A percentile compares a stretch with the other conserved stretches of the same genome.
Evolutionary conservation across 2,113 vertebrate species (phyloP).

Genomic region (Myotis brandtii): DNA sequence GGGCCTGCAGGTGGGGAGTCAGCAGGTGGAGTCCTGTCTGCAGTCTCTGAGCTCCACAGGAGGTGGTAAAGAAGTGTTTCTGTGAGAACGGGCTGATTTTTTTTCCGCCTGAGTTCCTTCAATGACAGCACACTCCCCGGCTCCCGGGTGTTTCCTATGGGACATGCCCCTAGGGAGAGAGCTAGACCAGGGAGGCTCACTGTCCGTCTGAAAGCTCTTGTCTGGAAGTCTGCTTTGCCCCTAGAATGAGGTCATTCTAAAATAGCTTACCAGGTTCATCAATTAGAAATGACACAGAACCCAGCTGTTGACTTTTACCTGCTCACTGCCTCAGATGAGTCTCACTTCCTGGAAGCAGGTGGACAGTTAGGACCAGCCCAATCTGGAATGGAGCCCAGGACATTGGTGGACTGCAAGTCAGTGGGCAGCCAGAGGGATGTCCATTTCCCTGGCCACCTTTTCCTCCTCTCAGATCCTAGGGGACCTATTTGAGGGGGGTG

Average conservation of each 20-base stretch:
- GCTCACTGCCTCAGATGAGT: not conserved
- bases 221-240: not conserved
- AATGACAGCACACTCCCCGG: not conserved
- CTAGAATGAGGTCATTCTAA: not conserved
- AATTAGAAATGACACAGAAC: too few species aligned
- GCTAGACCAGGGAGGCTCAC: fast-evolving
- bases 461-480: not conserved
- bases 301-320: not conserved
- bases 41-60: not conserved
- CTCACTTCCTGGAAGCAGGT: not conserved
- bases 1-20: not conserved
- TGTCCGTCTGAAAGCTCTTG: not conserved
- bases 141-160: not conserved
- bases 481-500: not conserved
- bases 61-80: not conserved
- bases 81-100: not conserved
- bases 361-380: not conserved
- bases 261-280: not conserved
- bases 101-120: too few species aligned
- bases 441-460: not conserved
- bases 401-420: not conserved
- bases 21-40: not conserved
- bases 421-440: not conserved
- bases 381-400: not conserved
- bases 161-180: not conserved